A percentile compares a stretch with the other conserved stretches of the same genome.
phyloP scores from a whole-genome alignment of 2,888 invertebrate genomes.

The Cheilosia soror region DNA sequence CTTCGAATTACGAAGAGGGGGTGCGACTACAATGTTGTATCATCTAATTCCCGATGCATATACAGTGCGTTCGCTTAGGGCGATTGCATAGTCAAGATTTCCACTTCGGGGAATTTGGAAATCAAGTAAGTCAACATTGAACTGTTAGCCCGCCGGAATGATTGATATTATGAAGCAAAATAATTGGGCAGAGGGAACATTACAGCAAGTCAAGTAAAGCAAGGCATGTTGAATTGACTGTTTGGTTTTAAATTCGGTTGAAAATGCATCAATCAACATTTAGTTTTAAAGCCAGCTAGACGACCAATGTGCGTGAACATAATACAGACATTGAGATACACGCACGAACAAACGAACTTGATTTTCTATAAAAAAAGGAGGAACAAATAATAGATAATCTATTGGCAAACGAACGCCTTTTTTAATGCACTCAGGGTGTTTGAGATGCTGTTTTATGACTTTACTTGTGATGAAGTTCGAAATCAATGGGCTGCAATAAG shows the following conservation, averaged over 20 bases:
- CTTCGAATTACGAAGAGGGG: not conserved
- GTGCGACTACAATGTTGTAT: not conserved
- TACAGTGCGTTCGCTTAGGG: not conserved
- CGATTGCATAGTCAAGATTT: not conserved
- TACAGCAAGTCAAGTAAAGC: not conserved
- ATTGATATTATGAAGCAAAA: slow-evolving; percentile 9
- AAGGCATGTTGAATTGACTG: not conserved
- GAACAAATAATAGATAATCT: too few relatives aligned
- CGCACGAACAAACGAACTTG: too few relatives aligned
- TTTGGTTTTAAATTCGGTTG: not conserved
- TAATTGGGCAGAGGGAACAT: not conserved
- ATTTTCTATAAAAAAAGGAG: too few relatives aligned
- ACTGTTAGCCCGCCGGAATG: not conserved
- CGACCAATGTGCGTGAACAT: too few relatives aligned
- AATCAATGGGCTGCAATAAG: too few relatives aligned
- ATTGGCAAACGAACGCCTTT: too few relatives aligned
- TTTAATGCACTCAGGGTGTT: too few relatives aligned
- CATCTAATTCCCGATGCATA: not conserved
- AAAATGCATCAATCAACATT: not conserved
- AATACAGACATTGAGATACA: too few relatives aligned
- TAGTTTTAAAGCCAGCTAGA: too few relatives aligned
- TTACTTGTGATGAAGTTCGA: too few relatives aligned
- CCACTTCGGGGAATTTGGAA: not conserved
- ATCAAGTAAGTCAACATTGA: not conserved
- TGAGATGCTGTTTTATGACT: too few relatives aligned